Percentiles rank a stretch among this genome's conserved stretches.
phyloP scores from a whole-genome alignment of 2,113 vertebrate species.

The Jaculus jaculus region DNA sequence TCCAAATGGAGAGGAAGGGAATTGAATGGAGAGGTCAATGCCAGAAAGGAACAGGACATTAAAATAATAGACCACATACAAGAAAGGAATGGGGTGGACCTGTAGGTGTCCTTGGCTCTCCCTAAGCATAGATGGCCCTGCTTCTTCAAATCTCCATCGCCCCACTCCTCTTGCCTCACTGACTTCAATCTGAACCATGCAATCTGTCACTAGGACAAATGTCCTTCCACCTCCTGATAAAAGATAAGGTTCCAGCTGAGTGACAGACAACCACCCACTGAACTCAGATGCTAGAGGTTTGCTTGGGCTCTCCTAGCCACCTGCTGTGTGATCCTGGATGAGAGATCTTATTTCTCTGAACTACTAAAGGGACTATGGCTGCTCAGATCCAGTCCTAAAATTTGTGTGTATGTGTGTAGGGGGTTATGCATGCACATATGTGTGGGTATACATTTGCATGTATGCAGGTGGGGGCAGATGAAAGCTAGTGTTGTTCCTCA shows the following conservation, averaged over 20 bases:
- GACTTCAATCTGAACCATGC: not conserved
- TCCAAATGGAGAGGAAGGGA: conserved; percentile 9
- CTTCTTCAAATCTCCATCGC: not conserved
- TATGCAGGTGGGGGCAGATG: too few relatives aligned
- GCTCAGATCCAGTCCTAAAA: not conserved
- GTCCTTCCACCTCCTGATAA: not conserved
- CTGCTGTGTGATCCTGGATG: not conserved
- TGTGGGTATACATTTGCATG: too few relatives aligned
- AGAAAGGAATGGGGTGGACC: not conserved
- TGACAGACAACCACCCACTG: not conserved
- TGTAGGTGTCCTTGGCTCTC: not conserved
- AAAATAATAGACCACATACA: not conserved
- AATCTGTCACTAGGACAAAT: not conserved
- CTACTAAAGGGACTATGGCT: not conserved
- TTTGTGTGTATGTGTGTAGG: too few relatives aligned
- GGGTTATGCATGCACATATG: too few relatives aligned
- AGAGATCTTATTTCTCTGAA: conserved; percentile 5
- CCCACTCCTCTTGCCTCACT: not conserved
- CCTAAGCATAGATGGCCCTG: not conserved
- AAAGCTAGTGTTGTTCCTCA: too few relatives aligned
- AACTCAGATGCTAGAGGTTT: not conserved
- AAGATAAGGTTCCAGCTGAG: not conserved
- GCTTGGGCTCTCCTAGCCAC: not conserved
- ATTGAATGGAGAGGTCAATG: not conserved
- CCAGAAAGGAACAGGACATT: not conserved